Evolutionary conservation across 2,113 vertebrate species (phyloP).

Genomic region (Falco punctatus): DNA sequence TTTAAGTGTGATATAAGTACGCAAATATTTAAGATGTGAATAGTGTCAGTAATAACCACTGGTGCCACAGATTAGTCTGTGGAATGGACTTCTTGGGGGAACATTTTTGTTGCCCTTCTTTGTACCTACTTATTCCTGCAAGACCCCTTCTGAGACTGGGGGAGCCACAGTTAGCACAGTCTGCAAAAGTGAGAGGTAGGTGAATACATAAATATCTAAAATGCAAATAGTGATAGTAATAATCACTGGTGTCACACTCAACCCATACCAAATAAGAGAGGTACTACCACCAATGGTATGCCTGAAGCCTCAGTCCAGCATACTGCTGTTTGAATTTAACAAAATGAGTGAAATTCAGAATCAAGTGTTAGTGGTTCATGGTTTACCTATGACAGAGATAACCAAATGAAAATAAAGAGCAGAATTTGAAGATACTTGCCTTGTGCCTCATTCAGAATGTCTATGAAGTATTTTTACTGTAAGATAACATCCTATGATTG

Average conservation of each 20-base stretch:
- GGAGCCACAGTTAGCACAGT: background rate
- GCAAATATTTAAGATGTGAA: background rate
- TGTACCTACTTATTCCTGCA: background rate
- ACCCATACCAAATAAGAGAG: background rate
- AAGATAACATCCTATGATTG: background rate
- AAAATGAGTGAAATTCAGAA: background rate
- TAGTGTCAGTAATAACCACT: background rate
- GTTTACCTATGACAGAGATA: background rate
- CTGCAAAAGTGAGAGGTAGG: background rate
- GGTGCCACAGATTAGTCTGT: background rate
- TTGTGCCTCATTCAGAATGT: background rate
- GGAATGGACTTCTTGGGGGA: background rate
- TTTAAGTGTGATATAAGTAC: background rate
- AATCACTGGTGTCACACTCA: background rate
- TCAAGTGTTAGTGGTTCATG: background rate
- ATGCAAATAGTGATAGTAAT: background rate
- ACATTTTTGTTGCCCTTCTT: background rate
- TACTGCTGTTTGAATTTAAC: background rate
- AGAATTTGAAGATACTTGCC: background rate
- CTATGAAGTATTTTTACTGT: background rate
- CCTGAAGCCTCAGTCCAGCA: background rate
- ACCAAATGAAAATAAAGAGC: background rate
- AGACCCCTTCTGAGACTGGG: background rate
- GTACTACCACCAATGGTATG: background rate
- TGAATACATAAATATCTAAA: background rate